A percentile compares a stretch with the other conserved stretches of the same genome.
These are phyloP conservation scores for Cuniculus paca DNA, from an alignment of 2,797 vertebrate genomes.

Conservation along the genomic window DNA sequence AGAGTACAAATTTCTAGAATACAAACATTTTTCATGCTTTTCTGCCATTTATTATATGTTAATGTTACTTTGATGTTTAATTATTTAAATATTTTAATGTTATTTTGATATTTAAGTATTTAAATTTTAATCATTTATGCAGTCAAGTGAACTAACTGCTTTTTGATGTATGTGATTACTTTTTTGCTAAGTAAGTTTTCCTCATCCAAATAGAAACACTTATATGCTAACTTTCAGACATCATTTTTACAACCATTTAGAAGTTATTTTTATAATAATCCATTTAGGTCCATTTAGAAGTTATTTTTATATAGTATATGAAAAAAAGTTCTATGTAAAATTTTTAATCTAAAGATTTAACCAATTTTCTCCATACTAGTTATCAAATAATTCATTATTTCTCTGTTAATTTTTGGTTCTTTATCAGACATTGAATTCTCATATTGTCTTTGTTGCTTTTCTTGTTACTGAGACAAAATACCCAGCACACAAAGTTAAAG, in stretches of 20 bases:
- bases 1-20: background rate
- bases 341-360: background rate
- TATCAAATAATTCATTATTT: slow-evolving; percentile 22
- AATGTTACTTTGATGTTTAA: background rate
- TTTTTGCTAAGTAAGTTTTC: background rate
- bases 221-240: background rate
- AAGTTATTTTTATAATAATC: background rate
- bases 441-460: background rate
- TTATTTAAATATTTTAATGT: background rate
- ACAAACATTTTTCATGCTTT: background rate
- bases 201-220: background rate
- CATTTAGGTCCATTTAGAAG: background rate
- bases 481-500: background rate
- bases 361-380: background rate
- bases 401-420: background rate
- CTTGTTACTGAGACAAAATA: background rate
- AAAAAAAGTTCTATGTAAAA: background rate
- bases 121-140: background rate
- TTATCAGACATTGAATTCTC: background rate
- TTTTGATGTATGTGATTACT: background rate
- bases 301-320: background rate
- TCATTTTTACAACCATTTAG: background rate
- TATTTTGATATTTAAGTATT: background rate
- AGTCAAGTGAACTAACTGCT: background rate
- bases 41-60: background rate